These are phyloP conservation scores for Porites rus DNA, from an alignment of 92 coral and sea anemone genomes.

Conservation along the genomic window DNA sequence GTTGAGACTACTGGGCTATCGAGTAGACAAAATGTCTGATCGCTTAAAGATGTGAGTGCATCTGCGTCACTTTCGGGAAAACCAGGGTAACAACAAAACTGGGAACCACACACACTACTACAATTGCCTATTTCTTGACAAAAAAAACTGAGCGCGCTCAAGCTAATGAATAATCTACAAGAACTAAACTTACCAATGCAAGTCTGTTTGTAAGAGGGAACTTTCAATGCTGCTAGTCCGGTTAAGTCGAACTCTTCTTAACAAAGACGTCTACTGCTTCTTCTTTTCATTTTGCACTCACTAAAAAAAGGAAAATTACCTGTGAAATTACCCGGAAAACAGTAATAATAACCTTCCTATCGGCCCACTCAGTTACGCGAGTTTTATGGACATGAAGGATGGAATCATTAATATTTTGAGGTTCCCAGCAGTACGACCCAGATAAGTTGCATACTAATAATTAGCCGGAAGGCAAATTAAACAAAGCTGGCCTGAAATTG, in stretches of 20 bases:
- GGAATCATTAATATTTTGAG: not conserved
- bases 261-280: not conserved
- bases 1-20: not conserved
- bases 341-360: not conserved
- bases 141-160: not conserved
- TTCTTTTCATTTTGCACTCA: not conserved
- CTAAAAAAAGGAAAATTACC: not conserved
- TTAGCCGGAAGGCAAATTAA: not conserved
- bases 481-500: not conserved
- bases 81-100: not conserved
- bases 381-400: not conserved
- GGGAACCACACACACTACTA: not conserved
- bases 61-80: not conserved
- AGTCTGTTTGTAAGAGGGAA: not conserved
- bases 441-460: not conserved
- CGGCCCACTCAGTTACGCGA: not conserved
- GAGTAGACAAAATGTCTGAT: constrained; percentile 14
- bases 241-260: not conserved
- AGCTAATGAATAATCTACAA: not conserved
- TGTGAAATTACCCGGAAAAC: not conserved
- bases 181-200: not conserved
- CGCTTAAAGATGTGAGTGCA: not conserved
- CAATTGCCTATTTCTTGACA: not conserved
- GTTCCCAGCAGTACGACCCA: not conserved
- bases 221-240: not conserved